Evolutionary conservation across 2,888 invertebrate species (phyloP).

Genomic region (Operophtera brumata): DNA sequence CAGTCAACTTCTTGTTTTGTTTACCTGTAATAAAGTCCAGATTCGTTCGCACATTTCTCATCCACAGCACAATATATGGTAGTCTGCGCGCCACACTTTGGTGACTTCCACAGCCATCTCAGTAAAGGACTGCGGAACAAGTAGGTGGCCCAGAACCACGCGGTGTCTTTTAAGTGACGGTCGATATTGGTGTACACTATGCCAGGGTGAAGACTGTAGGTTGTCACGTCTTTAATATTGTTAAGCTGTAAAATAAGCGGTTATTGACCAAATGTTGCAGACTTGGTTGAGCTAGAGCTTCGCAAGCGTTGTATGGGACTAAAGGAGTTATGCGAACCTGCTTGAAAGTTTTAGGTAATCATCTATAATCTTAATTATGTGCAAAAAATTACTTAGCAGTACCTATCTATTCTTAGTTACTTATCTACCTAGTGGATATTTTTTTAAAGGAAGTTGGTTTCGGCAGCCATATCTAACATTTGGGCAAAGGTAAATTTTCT

Average conservation of each 20-base stretch:
- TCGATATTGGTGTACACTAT: constrained; percentile 80
- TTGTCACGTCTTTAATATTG: constrained; percentile 59
- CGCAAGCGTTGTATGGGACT: too few relatives aligned
- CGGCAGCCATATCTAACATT: too few relatives aligned
- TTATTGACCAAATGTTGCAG: too few relatives aligned
- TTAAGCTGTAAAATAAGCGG: constrained; percentile 27
- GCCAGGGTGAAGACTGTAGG: constrained; percentile 80
- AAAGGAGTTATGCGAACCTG: too few relatives aligned
- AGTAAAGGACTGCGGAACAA: constrained; percentile 37
- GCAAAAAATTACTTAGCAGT: too few relatives aligned
- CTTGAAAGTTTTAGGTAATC: too few relatives aligned
- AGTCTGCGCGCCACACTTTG: constrained; percentile 84
- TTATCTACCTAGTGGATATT: too few relatives aligned
- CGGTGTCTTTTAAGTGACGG: constrained; percentile 62
- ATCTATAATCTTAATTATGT: too few relatives aligned
- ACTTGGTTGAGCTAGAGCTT: too few relatives aligned
- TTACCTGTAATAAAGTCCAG: constrained; percentile 68
- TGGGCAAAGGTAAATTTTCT: too few relatives aligned
- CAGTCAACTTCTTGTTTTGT: neutral
- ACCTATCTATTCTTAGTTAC: too few relatives aligned
- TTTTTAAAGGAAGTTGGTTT: too few relatives aligned
- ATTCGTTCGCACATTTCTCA: constrained; percentile 72
- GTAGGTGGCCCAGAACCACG: constrained; percentile 29
- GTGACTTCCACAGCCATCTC: constrained; percentile 64
- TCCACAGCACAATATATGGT: constrained; percentile 82